A percentile compares a stretch with the other conserved stretches of the same genome.
Conservation (phyloP, 2,888 invertebrate species). For the Latrodectus hesperus region DNA sequence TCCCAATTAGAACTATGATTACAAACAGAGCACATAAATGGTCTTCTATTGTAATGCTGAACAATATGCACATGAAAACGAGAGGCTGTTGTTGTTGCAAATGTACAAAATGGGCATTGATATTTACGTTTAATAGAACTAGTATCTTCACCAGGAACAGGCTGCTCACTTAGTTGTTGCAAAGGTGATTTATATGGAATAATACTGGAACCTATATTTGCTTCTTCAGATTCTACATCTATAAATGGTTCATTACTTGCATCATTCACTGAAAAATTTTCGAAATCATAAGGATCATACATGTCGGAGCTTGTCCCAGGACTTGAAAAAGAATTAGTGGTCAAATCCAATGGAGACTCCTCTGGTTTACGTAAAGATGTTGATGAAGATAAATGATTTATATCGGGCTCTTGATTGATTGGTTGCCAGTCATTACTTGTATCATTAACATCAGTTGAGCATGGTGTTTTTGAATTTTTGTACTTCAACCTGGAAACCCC, state of each 20-base stretch:
- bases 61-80: constrained; percentile 95
- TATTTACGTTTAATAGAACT: constrained; percentile 80
- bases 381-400: constrained; percentile 11
- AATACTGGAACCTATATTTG: background rate
- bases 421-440: constrained; percentile 31
- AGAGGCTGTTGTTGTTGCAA: constrained; percentile 94
- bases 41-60: constrained; percentile 91
- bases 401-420: constrained; percentile 35
- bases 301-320: background rate
- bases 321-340: constrained; percentile 42
- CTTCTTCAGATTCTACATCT: constrained; percentile 26
- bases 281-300: constrained; percentile 55
- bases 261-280: constrained; percentile 24
- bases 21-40: constrained; percentile 95
- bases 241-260: constrained; percentile 8
- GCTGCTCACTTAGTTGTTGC: constrained; percentile 16
- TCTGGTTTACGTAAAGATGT: constrained; percentile 20
- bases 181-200: constrained; percentile 24
- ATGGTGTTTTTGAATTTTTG: constrained; percentile 6
- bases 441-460: background rate
- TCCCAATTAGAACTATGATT: constrained; percentile 96
- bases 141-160: constrained; percentile 16
- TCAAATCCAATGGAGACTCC: constrained; percentile 58
- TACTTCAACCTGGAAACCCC: constrained; percentile 32
- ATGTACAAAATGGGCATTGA: constrained; percentile 92